Base-by-base conservation (phyloP, 1,140 invertebrate genomes). In the Heliconius melpomene region DNA sequence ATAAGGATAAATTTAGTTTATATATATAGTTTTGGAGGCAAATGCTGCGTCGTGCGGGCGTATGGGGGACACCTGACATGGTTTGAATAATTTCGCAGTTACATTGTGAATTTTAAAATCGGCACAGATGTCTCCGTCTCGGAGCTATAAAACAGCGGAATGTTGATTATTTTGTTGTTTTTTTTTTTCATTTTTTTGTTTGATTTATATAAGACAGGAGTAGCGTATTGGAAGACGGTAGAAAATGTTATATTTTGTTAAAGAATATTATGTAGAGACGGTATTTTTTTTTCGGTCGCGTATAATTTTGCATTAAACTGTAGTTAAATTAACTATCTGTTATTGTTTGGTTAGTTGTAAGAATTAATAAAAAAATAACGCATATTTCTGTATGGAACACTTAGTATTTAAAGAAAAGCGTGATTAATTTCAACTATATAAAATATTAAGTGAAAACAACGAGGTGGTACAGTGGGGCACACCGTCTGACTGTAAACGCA, bases 81-180 rank as follows among this genome's bases (percentile, higher is more conserved):
- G 79, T 87, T 88, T 91, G 90, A 91, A 91, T 93, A 91, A 93
- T 91, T 91, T 87, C 81, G 89, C 90, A 91, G 84, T 92, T 88
- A 89, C 85, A 87, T 83, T 78, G 86, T 87, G 90, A 91, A 90
- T 91, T 91, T 90, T 88, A 90, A 91, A 91, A 85, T 79, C 75
- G 81, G 75, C 85, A 85, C 88, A 90, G 83, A 90, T 91, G 89
- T 91, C 83, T 89, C 50, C 18, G 50, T 52, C 7, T 83, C 78
- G 83, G 80, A 83, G 83, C 84, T 83, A 90, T 90, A 89, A 89
- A 90, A 87, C 73, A 85, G 82, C 81, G 77, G 83, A 79, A 78
- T 79, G 57, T 77, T 78, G 66, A 74, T 72, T 73, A 52, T 80
- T 80, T 60, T 46, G 73, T 72, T 72, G 73, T 78, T 74, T 77